Percentiles rank a stretch among this genome's conserved stretches.
Conservation (phyloP, 2,888 invertebrate genomes). For the Arctia plantaginis region DNA sequence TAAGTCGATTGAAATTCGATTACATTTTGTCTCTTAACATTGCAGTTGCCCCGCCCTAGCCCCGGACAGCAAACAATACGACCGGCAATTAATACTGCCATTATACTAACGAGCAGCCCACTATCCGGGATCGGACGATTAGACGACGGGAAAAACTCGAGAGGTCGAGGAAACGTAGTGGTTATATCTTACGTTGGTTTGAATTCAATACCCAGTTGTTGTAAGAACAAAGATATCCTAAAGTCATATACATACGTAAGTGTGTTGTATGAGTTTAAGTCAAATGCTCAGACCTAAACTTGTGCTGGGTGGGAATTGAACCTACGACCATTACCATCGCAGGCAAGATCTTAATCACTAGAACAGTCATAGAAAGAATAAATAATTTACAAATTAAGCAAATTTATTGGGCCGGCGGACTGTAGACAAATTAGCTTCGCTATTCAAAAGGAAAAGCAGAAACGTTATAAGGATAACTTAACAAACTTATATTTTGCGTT, state of each 20-base stretch:
- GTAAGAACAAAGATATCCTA: background rate
- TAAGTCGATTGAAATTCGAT: slow-evolving; percentile 22
- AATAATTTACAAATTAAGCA: too few relatives aligned
- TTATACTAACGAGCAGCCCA: slow-evolving; percentile 72
- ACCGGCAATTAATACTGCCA: slow-evolving; percentile 77
- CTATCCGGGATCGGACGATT: slow-evolving; percentile 62
- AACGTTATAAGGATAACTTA: too few relatives aligned
- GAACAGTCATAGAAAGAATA: background rate
- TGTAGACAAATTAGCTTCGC: too few relatives aligned
- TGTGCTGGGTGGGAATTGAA: background rate
- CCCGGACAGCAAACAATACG: slow-evolving; percentile 66
- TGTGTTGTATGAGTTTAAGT: too few relatives aligned
- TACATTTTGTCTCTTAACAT: slow-evolving; percentile 31
- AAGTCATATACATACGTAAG: background rate
- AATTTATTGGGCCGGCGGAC: too few relatives aligned
- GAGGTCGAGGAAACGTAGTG: slow-evolving; percentile 30
- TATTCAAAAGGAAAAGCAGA: background rate
- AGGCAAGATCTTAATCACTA: background rate
- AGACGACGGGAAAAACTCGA: slow-evolving; percentile 65
- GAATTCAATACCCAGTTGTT: slow-evolving; percentile 24
- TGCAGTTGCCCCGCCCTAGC: slow-evolving; percentile 35
- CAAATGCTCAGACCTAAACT: background rate
- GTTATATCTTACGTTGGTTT: slow-evolving; percentile 33
- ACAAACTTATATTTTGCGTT: background rate
- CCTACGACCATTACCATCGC: background rate